Conservation (phyloP, 2,113 vertebrate genomes). For the Urocynchramus pylzowi region DNA sequence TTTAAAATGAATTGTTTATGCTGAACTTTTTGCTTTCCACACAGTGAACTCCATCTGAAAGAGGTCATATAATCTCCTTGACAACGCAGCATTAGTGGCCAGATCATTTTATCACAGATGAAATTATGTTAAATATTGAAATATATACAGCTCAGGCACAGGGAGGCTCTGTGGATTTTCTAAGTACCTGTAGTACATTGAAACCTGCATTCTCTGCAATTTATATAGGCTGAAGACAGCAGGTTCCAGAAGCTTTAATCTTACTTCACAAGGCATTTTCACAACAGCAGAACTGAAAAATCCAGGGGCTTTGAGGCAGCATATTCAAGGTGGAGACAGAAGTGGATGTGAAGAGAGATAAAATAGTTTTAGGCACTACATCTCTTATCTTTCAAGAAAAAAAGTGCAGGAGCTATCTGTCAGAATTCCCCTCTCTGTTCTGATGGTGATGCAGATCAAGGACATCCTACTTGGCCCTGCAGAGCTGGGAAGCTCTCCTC, state of each 20-base stretch:
- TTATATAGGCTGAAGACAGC: neutral
- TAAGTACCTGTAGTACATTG: neutral
- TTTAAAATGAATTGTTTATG: neutral
- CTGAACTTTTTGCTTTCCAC: neutral
- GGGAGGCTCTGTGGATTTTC: neutral
- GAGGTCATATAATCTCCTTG: constrained; percentile 26
- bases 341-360: neutral
- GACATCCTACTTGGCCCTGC: neutral
- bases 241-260: neutral
- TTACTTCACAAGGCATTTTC: neutral
- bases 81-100: neutral
- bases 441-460: neutral
- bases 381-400: neutral
- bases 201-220: neutral
- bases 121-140: neutral
- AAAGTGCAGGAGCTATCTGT: neutral
- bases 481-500: neutral
- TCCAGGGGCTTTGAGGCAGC: neutral
- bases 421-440: neutral
- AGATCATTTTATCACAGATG: neutral
- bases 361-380: neutral
- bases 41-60: neutral
- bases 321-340: neutral
- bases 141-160: neutral
- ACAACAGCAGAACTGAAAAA: neutral